These are phyloP conservation scores for Synanthedon andrenaeformis DNA, from an alignment of 2,888 invertebrate genomes.

Conservation along the genomic window DNA sequence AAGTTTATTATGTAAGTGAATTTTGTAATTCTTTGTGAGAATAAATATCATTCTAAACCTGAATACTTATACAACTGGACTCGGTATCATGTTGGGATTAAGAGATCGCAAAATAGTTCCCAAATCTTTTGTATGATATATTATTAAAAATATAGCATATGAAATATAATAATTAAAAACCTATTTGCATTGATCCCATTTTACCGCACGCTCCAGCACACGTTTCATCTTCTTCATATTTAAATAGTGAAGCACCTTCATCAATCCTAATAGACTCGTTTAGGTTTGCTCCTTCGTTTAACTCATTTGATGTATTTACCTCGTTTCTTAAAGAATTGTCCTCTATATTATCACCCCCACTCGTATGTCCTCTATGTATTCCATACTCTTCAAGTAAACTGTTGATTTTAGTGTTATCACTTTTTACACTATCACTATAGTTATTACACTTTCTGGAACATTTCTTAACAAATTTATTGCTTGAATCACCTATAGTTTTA, in stretches of 20 bases:
- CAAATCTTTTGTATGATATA: too few relatives aligned
- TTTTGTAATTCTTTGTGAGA: too few relatives aligned
- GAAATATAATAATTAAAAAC: slow-evolving; percentile 24
- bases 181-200: slow-evolving; percentile 36
- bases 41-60: too few relatives aligned
- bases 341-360: background rate
- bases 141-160: too few relatives aligned
- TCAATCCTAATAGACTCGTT: background rate
- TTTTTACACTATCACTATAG: slow-evolving; percentile 11
- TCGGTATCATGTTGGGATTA: too few relatives aligned
- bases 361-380: slow-evolving; percentile 23
- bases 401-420: slow-evolving; percentile 34
- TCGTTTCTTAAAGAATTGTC: background rate
- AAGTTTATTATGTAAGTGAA: too few relatives aligned
- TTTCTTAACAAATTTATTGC: slow-evolving; percentile 8
- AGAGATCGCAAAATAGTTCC: too few relatives aligned
- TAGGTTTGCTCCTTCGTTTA: slow-evolving; percentile 3
- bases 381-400: slow-evolving; percentile 34
- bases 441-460: slow-evolving; percentile 24
- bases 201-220: slow-evolving; percentile 46
- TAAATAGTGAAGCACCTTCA: slow-evolving; percentile 7
- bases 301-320: slow-evolving; percentile 2
- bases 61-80: too few relatives aligned
- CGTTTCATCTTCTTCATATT: slow-evolving; percentile 30
- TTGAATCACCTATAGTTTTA: background rate